Conservation (phyloP, 2,888 invertebrate genomes). For the Drosophila antonietae region DNA sequence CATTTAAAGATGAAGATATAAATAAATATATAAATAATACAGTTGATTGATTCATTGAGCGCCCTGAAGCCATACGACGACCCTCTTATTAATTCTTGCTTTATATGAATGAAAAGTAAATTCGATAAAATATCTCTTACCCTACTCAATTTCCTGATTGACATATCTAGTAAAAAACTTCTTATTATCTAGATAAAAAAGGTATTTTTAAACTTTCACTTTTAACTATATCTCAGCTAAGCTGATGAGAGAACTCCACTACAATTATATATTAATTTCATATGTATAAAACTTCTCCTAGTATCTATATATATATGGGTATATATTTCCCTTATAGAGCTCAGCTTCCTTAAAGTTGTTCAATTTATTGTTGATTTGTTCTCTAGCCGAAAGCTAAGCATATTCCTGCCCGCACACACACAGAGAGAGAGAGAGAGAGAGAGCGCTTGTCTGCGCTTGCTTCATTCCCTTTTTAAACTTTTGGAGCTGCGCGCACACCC, state of each 20-base stretch:
- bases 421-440: background rate
- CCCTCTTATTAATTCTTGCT: too few species aligned
- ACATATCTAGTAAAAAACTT: too few species aligned
- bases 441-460: background rate
- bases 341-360: background rate
- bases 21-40: too few species aligned
- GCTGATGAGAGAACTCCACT: background rate
- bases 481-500: background rate
- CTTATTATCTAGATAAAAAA: too few species aligned
- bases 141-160: too few species aligned
- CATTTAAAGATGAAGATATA: too few species aligned
- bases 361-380: conserved; percentile 2
- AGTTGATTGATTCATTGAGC: too few species aligned
- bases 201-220: too few species aligned
- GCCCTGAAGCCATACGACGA: too few species aligned
- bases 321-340: background rate
- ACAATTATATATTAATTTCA: background rate
- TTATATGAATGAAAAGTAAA: too few species aligned
- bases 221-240: background rate
- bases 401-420: background rate
- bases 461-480: conserved; percentile 19
- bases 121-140: too few species aligned
- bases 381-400: conserved; percentile 1
- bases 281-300: background rate
- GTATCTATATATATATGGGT: background rate